phyloP scores from a whole-genome alignment of 2,888 invertebrate genomes.

The Caprella mutica region DNA sequence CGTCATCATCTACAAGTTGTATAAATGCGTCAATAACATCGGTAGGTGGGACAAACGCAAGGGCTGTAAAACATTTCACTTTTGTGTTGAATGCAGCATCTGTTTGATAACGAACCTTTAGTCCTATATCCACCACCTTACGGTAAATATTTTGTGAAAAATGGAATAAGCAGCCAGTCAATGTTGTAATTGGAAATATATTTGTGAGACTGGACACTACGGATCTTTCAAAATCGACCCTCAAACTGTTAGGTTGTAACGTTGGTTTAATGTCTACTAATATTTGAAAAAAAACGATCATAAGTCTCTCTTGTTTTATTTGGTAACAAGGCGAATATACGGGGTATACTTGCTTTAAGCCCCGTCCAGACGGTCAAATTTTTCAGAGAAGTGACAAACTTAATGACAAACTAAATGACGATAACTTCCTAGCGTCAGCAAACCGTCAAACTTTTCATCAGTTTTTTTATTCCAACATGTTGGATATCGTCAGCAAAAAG shows the following conservation, averaged over 20 bases:
- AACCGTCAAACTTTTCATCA: too few species aligned
- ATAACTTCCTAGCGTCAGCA: too few species aligned
- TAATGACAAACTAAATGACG: too few species aligned
- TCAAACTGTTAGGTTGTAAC: constrained; percentile 9
- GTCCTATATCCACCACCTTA: constrained; percentile 8
- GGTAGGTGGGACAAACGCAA: constrained; percentile 9
- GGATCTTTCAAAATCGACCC: constrained; percentile 13
- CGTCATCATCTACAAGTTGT: constrained; percentile 16
- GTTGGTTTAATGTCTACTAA: background rate
- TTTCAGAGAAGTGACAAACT: too few species aligned
- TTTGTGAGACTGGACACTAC: constrained; percentile 3
- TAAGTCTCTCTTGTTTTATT: too few species aligned
- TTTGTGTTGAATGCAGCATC: constrained; percentile 18
- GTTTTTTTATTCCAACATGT: too few species aligned
- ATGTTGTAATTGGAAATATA: constrained; percentile 2
- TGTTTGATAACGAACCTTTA: constrained; percentile 8
- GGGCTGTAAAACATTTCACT: constrained; percentile 9
- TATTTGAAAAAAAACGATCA: constrained; percentile 9
- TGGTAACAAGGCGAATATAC: too few species aligned
- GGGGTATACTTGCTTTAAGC: too few species aligned
- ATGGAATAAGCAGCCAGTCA: constrained; percentile 19
- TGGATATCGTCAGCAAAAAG: too few species aligned
- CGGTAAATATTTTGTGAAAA: constrained; percentile 12
- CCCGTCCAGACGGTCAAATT: too few species aligned
- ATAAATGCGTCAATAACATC: constrained; percentile 12